A percentile compares a stretch with the other conserved stretches of the same genome.
Conservation (phyloP, 2,888 invertebrate species). For the Schrankia costaestrigalis region DNA sequence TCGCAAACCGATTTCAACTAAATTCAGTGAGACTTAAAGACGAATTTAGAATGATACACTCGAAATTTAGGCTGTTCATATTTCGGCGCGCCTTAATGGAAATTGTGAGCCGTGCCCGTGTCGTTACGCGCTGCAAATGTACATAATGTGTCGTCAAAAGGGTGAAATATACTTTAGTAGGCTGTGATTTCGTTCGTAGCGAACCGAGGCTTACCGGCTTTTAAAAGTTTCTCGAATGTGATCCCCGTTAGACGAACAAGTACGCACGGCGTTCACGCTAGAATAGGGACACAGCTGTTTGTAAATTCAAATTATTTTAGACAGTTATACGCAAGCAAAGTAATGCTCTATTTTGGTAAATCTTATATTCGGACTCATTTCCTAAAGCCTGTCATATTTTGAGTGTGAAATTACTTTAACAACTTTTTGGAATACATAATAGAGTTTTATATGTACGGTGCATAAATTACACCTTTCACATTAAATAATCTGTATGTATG, state of each 20-base stretch:
- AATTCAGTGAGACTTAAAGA: slow-evolving; percentile 37
- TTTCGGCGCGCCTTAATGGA: slow-evolving; percentile 66
- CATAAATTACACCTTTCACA: no score
- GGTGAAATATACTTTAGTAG: slow-evolving; percentile 78
- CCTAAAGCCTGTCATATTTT: slow-evolving; percentile 1
- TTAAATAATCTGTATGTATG: no score
- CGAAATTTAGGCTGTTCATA: slow-evolving; percentile 59
- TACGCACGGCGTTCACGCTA: slow-evolving; percentile 29
- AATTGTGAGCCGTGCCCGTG: slow-evolving; percentile 78
- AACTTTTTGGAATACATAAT: background rate
- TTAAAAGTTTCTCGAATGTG: slow-evolving; percentile 66
- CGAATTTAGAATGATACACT: slow-evolving; percentile 37
- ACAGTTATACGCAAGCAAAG: slow-evolving; percentile 15
- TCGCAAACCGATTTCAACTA: slow-evolving; percentile 29
- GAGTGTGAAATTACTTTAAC: slow-evolving; percentile 1
- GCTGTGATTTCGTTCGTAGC: slow-evolving; percentile 70
- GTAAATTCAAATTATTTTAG: slow-evolving; percentile 28
- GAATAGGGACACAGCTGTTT: slow-evolving; percentile 26
- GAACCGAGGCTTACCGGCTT: slow-evolving; percentile 59
- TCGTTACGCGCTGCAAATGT: slow-evolving; percentile 78
- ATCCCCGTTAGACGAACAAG: slow-evolving; percentile 54
- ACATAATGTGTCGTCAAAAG: slow-evolving; percentile 80
- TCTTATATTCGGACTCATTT: slow-evolving; percentile 4
- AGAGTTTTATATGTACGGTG: no score
- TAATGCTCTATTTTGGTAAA: slow-evolving; percentile 9